phyloP scores from a whole-genome alignment of 2,888 invertebrate species.

The Ommatoiulus sabulosus region DNA sequence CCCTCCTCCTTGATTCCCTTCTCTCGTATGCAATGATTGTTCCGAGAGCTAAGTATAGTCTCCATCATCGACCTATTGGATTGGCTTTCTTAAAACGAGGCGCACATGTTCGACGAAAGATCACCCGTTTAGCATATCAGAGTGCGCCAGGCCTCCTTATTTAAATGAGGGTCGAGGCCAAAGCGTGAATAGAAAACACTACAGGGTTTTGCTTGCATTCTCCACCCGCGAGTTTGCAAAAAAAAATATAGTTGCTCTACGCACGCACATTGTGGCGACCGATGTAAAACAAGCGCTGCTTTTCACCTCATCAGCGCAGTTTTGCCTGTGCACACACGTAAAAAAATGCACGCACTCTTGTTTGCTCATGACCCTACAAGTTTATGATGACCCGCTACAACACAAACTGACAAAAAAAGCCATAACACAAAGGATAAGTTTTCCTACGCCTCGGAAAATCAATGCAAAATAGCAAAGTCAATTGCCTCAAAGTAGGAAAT shows the following conservation, averaged over 20 bases:
- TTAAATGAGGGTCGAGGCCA: conserved; percentile 34
- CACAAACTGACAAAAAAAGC: conserved; percentile 19
- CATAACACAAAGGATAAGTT: conserved; percentile 27
- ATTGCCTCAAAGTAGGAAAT: conserved; percentile 22
- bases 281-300: conserved; percentile 17
- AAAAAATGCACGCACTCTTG: conserved; percentile 34
- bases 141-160: conserved; percentile 34
- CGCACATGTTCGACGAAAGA: conserved; percentile 19
- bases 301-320: conserved; percentile 34
- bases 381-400: conserved; percentile 28
- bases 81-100: conserved; percentile 34
- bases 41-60: conserved; percentile 34
- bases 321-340: conserved; percentile 20
- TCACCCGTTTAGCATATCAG: conserved; percentile 34
- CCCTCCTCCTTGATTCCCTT: conserved; percentile 6
- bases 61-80: conserved; percentile 26
- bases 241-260: neutral
- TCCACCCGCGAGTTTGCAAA: neutral
- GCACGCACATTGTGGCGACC: conserved; percentile 6
- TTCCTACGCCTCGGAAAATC: conserved; percentile 14
- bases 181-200: conserved; percentile 26
- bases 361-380: conserved; percentile 28
- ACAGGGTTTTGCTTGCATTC: conserved; percentile 20
- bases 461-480: conserved; percentile 34
- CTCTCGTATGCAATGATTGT: conserved; percentile 27